Evolutionary conservation across 92 coral and sea anemone genomes (phyloP).

Genomic region (Epizoanthus illoricatus): DNA sequence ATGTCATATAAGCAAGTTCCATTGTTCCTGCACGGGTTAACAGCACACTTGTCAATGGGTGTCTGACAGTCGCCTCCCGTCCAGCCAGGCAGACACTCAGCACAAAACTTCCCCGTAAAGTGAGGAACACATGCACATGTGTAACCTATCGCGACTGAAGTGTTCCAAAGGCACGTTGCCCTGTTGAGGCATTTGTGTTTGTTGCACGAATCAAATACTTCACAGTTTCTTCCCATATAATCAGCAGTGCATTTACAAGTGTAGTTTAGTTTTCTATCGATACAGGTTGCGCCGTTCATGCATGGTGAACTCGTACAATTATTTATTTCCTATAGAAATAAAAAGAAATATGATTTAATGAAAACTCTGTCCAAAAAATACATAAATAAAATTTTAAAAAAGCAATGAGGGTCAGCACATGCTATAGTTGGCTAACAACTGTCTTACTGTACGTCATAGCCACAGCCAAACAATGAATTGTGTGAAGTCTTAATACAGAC

Average conservation of each 20-base stretch:
- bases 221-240: slow-evolving; percentile 40
- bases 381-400: too few species aligned
- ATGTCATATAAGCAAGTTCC: slow-evolving; percentile 57
- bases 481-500: too few species aligned
- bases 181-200: slow-evolving; percentile 32
- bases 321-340: slow-evolving; percentile 30
- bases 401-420: too few species aligned
- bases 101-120: slow-evolving; percentile 55
- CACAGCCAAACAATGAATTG: too few species aligned
- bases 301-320: slow-evolving; percentile 50
- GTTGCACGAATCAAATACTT: neutral
- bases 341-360: neutral
- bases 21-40: slow-evolving; percentile 55
- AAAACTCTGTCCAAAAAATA: too few species aligned
- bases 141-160: slow-evolving; percentile 11
- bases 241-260: slow-evolving; percentile 34
- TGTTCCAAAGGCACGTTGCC: slow-evolving; percentile 47
- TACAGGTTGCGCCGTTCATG: slow-evolving; percentile 46
- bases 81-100: slow-evolving; percentile 46
- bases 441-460: too few species aligned
- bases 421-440: too few species aligned
- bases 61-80: slow-evolving; percentile 50
- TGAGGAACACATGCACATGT: slow-evolving; percentile 53
- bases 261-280: slow-evolving; percentile 35
- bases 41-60: slow-evolving; percentile 50